phyloP scores from a whole-genome alignment of 2,888 invertebrate genomes.

The Lasioglossum morio region DNA sequence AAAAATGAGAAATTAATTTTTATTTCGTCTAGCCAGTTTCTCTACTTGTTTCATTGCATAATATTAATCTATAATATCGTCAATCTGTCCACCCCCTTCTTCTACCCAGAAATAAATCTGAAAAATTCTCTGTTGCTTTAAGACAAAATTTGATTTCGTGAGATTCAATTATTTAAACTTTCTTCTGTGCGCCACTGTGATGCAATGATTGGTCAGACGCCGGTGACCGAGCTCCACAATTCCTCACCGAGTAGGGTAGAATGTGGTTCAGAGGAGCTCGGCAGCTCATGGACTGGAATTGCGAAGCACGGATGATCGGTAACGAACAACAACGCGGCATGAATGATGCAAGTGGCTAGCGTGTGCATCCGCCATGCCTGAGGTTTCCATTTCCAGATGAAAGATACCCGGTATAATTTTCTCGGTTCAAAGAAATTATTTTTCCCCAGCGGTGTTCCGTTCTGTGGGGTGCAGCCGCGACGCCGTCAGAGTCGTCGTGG shows the following conservation, averaged over 20 bases:
- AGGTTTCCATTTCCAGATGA: constrained; percentile 44
- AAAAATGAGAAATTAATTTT: too few species aligned
- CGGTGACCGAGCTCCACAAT: not conserved
- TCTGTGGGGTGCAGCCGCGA: constrained; percentile 26
- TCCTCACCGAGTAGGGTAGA: not conserved
- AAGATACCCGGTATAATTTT: constrained; percentile 59
- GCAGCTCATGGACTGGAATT: not conserved
- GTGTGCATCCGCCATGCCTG: not conserved
- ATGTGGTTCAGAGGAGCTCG: not conserved
- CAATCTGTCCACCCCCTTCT: too few species aligned
- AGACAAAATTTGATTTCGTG: not conserved
- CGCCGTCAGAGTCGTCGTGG: constrained; percentile 26
- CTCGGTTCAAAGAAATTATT: constrained; percentile 59
- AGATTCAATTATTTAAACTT: not conserved
- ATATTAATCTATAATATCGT: too few species aligned
- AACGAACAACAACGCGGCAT: not conserved
- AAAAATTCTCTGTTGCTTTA: not conserved
- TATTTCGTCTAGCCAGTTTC: too few species aligned
- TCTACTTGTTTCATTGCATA: too few species aligned
- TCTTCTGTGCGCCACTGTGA: not conserved
- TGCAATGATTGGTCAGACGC: not conserved
- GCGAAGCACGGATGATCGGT: not conserved
- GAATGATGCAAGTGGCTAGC: not conserved
- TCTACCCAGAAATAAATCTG: not conserved
- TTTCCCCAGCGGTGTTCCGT: constrained; percentile 44